Percentiles rank a stretch among this genome's conserved stretches.
These are phyloP conservation scores for Aelia acuminata DNA, from an alignment of 2,888 invertebrate species.

Conservation along the genomic window DNA sequence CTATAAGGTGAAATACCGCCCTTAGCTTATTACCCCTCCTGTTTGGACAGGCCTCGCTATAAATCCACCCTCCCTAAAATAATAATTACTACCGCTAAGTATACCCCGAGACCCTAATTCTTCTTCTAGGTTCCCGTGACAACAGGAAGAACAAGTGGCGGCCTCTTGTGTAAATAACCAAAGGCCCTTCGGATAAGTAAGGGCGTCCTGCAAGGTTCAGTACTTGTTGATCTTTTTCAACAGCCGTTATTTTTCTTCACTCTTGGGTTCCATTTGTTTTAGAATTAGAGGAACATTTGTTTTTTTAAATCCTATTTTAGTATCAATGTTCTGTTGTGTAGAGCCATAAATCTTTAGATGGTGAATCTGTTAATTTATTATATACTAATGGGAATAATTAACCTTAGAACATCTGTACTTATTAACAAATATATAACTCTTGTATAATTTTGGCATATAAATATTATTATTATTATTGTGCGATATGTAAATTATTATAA, in stretches of 20 bases:
- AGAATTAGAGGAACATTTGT: background rate
- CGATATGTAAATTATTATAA: too few relatives aligned
- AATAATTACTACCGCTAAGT: constrained; percentile 27
- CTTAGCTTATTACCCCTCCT: background rate
- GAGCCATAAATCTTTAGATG: background rate
- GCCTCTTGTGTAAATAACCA: constrained; percentile 16
- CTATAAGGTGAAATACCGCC: constrained; percentile 1
- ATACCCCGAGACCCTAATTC: background rate
- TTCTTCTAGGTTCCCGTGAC: background rate
- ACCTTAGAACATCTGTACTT: too few relatives aligned
- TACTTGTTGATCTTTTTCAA: constrained; percentile 30
- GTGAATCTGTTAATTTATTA: background rate
- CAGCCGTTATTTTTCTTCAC: constrained; percentile 14
- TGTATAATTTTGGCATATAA: too few relatives aligned
- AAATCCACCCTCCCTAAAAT: background rate
- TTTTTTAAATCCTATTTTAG: background rate
- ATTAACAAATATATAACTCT: too few relatives aligned
- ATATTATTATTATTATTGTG: too few relatives aligned
- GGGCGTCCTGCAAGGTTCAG: background rate
- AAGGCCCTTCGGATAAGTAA: background rate
- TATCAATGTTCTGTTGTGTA: background rate
- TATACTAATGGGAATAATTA: too few relatives aligned
- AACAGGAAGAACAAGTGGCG: background rate
- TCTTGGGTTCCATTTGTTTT: background rate
- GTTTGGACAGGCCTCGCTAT: background rate